Conservation (phyloP, 2,888 invertebrate genomes). For the Cryptocephalus moraei region DNA sequence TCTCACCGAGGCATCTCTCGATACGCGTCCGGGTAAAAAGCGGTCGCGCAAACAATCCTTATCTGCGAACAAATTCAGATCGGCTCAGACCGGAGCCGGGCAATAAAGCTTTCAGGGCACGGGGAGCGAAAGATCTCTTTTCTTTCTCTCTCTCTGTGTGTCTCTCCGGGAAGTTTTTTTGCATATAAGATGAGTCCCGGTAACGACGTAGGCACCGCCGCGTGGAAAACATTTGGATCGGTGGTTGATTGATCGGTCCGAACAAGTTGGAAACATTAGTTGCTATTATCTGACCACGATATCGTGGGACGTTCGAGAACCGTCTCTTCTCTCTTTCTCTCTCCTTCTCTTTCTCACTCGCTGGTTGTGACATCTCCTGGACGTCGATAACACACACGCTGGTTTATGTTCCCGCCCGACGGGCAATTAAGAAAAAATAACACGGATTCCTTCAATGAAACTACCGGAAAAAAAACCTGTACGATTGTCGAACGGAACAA, state of each 20-base stretch:
- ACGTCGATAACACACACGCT: background rate
- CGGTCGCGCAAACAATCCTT: background rate
- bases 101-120: background rate
- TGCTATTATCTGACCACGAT: conserved; percentile 23
- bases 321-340: background rate
- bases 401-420: background rate
- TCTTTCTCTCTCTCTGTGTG: background rate
- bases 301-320: conserved; percentile 22
- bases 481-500: too few relatives aligned
- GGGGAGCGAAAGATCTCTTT: background rate
- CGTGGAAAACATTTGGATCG: conserved; percentile 16
- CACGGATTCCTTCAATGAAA: too few relatives aligned
- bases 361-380: background rate
- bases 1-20: too few relatives aligned
- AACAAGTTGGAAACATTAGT: conserved; percentile 27
- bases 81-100: background rate
- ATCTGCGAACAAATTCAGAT: background rate
- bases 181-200: background rate
- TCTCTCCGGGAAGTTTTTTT: background rate
- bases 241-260: conserved; percentile 26
- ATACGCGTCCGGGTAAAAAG: too few relatives aligned
- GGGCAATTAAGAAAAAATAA: too few relatives aligned
- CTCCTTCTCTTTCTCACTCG: too few relatives aligned
- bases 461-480: too few relatives aligned
- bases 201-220: background rate